Conservation (phyloP, 1,140 invertebrate species). For the Zophobas morio region DNA sequence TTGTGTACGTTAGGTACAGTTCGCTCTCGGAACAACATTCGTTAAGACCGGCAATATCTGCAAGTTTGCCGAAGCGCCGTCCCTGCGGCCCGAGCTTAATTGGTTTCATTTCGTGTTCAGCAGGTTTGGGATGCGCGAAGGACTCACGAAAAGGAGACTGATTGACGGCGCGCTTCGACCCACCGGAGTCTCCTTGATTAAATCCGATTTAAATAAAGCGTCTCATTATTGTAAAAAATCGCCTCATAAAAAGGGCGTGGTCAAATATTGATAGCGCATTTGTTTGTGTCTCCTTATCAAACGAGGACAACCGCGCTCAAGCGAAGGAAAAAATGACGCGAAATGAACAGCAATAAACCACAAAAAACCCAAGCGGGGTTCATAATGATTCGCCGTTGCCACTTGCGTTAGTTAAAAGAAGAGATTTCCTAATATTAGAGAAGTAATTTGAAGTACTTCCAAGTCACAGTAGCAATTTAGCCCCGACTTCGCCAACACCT, state of each 20-base stretch:
- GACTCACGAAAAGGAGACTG: slow-evolving; percentile 6
- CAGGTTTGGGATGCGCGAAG: slow-evolving; percentile 45
- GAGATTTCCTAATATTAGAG: no score
- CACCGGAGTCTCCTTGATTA: slow-evolving; percentile 9
- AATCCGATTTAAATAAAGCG: slow-evolving; percentile 19
- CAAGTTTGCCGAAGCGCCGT: slow-evolving; percentile 24
- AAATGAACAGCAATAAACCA: no score
- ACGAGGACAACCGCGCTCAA: no score
- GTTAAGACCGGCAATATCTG: slow-evolving; percentile 49
- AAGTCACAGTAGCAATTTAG: no score
- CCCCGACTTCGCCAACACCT: no score
- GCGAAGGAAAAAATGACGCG: no score
- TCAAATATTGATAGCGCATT: no score
- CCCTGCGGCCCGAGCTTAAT: slow-evolving; percentile 45
- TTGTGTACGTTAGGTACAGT: slow-evolving; percentile 33
- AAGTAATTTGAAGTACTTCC: no score
- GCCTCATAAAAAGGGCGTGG: neutral
- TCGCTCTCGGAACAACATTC: slow-evolving; percentile 21
- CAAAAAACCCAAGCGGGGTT: no score
- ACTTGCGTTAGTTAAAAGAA: no score
- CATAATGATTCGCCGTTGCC: no score
- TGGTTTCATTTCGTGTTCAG: slow-evolving; percentile 55
- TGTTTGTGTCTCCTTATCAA: no score
- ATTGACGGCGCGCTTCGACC: slow-evolving; percentile 12
- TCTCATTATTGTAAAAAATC: slow-evolving; percentile 4